These are phyloP conservation scores for Zapus hudsonius DNA, from an alignment of 2,113 vertebrate genomes.

Conservation along the genomic window DNA sequence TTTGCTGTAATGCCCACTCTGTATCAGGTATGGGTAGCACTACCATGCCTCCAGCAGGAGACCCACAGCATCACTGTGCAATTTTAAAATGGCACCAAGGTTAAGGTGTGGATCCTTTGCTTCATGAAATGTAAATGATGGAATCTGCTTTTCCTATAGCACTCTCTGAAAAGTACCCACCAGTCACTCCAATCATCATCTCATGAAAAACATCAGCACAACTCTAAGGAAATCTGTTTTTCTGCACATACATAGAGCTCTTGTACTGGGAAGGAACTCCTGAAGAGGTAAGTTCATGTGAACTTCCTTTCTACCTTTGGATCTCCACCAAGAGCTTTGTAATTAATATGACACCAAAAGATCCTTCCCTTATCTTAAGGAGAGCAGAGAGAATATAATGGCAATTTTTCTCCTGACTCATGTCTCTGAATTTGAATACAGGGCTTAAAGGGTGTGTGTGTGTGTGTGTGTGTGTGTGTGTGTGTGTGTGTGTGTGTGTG, in stretches of 20 bases:
- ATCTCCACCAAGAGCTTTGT: neutral
- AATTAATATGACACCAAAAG: neutral
- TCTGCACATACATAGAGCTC: neutral
- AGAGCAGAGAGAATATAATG: neutral
- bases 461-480: too few relatives aligned
- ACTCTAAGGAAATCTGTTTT: neutral
- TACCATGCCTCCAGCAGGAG: too few relatives aligned
- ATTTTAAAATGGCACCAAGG: too few relatives aligned
- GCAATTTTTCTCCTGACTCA: neutral
- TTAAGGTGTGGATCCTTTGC: too few relatives aligned
- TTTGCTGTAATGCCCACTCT: too few relatives aligned
- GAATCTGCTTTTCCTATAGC: neutral
- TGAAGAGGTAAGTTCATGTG: neutral
- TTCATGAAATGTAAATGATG: neutral
- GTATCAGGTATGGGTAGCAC: too few relatives aligned
- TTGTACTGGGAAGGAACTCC: neutral
- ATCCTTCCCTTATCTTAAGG: neutral
- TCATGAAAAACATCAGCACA: neutral
- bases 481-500: too few relatives aligned
- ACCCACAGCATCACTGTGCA: too few relatives aligned
- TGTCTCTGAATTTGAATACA: neutral
- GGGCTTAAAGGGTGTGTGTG: neutral
- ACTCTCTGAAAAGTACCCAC: neutral
- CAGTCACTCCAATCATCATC: neutral
- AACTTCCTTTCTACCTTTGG: neutral